A percentile compares a stretch with the other conserved stretches of the same genome.
Evolutionary conservation across 2,888 invertebrate species (phyloP).

Genomic region (Barypeithes pellucidus): DNA sequence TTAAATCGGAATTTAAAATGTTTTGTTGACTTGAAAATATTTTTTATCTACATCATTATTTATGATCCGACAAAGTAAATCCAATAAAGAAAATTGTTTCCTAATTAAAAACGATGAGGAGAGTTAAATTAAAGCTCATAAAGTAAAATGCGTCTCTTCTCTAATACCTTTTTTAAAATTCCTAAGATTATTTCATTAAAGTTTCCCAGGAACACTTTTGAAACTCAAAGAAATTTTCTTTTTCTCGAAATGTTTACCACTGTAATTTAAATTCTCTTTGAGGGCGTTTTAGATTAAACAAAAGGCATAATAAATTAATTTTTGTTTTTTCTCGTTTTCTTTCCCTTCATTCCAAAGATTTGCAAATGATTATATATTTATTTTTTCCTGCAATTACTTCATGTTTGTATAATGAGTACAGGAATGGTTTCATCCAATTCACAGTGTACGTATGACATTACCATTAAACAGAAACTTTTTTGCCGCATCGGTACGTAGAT

Average conservation of each 20-base stretch:
- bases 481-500: too few relatives aligned
- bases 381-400: neutral
- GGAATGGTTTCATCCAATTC: too few relatives aligned
- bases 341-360: neutral
- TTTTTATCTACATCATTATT: too few relatives aligned
- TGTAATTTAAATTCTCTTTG: slow-evolving; percentile 23
- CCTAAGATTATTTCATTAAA: slow-evolving; percentile 26
- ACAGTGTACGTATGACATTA: too few relatives aligned
- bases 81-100: neutral
- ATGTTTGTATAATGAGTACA: too few relatives aligned
- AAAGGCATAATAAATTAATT: slow-evolving; percentile 29
- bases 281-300: slow-evolving; percentile 29
- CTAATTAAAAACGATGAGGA: slow-evolving; percentile 8
- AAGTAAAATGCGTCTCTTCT: slow-evolving; percentile 2
- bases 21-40: too few relatives aligned
- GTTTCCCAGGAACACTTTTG: slow-evolving; percentile 1
- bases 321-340: slow-evolving; percentile 21
- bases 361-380: slow-evolving; percentile 1
- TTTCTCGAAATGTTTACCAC: slow-evolving; percentile 24
- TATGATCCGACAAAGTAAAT: neutral
- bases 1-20: too few relatives aligned
- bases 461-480: too few relatives aligned
- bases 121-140: slow-evolving; percentile 14
- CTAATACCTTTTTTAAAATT: slow-evolving; percentile 21
- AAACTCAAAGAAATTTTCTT: slow-evolving; percentile 23